Percentiles rank a stretch among this genome's conserved stretches.
phyloP scores from a whole-genome alignment of 2,113 vertebrate genomes.

The Terrapene triunguis region DNA sequence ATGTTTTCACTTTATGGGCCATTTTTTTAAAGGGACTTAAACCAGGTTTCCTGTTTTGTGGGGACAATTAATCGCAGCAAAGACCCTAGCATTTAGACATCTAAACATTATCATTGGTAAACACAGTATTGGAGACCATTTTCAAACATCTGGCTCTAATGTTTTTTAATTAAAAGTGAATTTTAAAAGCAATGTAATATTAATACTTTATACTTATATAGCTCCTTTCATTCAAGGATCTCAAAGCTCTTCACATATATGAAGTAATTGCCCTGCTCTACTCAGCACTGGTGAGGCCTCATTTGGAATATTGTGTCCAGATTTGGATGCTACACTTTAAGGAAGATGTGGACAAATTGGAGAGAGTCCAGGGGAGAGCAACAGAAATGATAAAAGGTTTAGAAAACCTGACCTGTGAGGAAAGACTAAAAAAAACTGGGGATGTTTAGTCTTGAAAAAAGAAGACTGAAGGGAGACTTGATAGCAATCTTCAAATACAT shows the following conservation, averaged over 20 bases:
- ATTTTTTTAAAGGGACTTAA: conserved; percentile 8
- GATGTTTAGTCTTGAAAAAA: too few relatives aligned
- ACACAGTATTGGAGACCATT: conserved; percentile 66
- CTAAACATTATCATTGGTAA: conserved; percentile 39
- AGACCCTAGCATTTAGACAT: conserved; percentile 39
- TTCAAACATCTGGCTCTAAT: conserved; percentile 28
- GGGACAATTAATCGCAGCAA: conserved; percentile 57
- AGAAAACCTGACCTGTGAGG: too few relatives aligned
- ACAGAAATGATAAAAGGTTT: too few relatives aligned
- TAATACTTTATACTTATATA: not conserved
- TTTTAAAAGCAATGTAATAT: not conserved
- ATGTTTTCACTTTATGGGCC: conserved; percentile 43
- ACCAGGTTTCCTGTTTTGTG: conserved; percentile 61
- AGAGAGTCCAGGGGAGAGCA: too few relatives aligned
- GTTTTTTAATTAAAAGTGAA: conserved; percentile 25
- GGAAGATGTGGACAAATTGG: too few relatives aligned
- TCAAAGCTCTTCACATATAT: not conserved
- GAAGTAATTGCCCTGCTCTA: too few relatives aligned
- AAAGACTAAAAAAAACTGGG: too few relatives aligned
- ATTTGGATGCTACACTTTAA: too few relatives aligned
- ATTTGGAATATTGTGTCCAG: too few relatives aligned
- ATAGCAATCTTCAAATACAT: too few relatives aligned
- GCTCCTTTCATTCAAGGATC: not conserved
- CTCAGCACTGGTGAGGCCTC: too few relatives aligned
- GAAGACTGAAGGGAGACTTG: too few relatives aligned